Conservation (phyloP, 2,113 vertebrate genomes). For the Melanocharis versteri region DNA sequence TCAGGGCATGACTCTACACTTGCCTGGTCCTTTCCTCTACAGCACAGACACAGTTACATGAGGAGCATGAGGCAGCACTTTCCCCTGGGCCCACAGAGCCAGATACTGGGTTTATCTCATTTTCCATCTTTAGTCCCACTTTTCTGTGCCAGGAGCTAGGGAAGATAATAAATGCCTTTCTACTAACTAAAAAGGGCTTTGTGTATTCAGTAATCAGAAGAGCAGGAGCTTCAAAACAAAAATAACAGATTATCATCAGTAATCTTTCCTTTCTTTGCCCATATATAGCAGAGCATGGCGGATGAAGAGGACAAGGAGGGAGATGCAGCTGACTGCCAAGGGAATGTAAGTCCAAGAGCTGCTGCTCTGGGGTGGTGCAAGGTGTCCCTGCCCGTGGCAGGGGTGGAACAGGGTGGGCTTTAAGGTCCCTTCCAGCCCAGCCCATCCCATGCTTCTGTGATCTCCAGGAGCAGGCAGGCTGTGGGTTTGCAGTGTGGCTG, state of each 20-base stretch:
- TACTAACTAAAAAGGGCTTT: neutral
- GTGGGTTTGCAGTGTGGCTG: neutral
- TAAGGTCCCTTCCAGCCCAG: neutral
- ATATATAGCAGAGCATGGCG: conserved; percentile 69
- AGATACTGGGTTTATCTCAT: neutral
- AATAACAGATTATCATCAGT: neutral
- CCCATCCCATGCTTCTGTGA: too few species aligned
- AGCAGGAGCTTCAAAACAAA: neutral
- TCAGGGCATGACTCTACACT: neutral
- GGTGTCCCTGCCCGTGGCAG: neutral
- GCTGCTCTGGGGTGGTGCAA: neutral
- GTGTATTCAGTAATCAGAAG: neutral
- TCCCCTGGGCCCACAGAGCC: neutral
- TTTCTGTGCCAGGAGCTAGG: neutral
- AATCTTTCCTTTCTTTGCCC: conserved; percentile 42
- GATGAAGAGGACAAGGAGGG: conserved; percentile 74
- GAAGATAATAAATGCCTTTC: neutral
- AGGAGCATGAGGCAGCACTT: neutral
- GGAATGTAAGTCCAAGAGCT: conserved; percentile 70
- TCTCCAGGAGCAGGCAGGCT: neutral
- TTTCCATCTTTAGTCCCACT: neutral
- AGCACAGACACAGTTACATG: neutral
- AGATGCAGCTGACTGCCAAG: conserved; percentile 71
- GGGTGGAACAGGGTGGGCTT: rapidly evolving
- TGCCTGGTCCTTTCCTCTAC: neutral